Conservation (phyloP, 2,113 vertebrate species). For the Lota lota region DNA sequence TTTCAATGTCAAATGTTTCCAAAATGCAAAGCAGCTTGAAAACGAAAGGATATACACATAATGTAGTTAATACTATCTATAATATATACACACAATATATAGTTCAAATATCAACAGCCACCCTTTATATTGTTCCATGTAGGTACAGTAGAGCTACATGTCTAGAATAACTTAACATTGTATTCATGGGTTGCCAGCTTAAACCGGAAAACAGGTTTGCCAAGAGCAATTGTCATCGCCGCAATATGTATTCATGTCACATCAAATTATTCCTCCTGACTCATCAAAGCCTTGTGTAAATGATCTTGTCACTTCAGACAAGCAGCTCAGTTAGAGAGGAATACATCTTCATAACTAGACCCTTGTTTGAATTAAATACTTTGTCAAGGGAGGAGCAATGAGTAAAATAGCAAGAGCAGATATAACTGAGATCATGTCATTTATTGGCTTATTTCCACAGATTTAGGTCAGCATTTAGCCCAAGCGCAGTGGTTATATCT, state of each 20-base stretch:
- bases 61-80: too few relatives aligned
- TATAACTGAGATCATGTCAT: constrained; percentile 9
- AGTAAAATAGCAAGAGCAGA: not conserved
- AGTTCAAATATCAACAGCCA: too few relatives aligned
- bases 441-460: constrained; percentile 30
- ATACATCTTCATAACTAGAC: constrained; percentile 16
- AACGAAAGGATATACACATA: too few relatives aligned
- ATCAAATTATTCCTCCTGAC: constrained; percentile 28
- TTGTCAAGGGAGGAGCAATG: not conserved
- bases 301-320: constrained; percentile 8
- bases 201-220: constrained; percentile 35
- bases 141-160: constrained; percentile 18
- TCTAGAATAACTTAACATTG: not conserved
- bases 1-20: too few relatives aligned
- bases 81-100: too few relatives aligned
- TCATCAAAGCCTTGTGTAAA: constrained; percentile 25
- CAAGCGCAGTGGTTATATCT: constrained; percentile 23
- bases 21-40: too few relatives aligned
- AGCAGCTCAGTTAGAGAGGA: constrained; percentile 20
- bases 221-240: constrained; percentile 20
- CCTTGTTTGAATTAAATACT: not conserved
- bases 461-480: constrained; percentile 55
- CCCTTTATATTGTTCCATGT: too few relatives aligned
- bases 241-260: constrained; percentile 45
- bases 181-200: constrained; percentile 42